Evolutionary conservation across 1,140 invertebrate genomes (phyloP), one percentile per base, ranked within the genome.

Genomic region (Macrosteles quadrilineatus): DNA sequence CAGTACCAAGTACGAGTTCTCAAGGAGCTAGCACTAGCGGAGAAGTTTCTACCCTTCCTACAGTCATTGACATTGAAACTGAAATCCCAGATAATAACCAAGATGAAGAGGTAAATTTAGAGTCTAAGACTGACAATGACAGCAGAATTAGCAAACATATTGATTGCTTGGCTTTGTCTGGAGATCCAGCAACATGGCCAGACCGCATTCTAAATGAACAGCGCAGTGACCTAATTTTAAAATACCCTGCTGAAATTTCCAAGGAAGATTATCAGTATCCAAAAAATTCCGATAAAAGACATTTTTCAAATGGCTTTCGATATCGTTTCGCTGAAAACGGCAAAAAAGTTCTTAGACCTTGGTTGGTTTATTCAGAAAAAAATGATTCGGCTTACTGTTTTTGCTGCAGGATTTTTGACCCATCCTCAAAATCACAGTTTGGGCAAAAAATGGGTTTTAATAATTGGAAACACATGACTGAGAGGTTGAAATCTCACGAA

Each of bases 191-290:
- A 55, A 55, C 19, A 55, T 55, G 50, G 23, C 23, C 50, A 55
- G 19, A 55, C 6, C 50, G 6, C 50, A 55, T 55, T 17, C 6
- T 40, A 40, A 40, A 40, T 40, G 36, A 40, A 17, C 36, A 40
- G 36, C 36, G 36, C 36, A 30, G 17, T 43, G 40, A 30, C 59
- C n/a, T 68, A 69, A 65, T 69, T 62, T 68, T 36, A 21, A 69
- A 57, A 69, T 45, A 75, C 73, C 31, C 67, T 82, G 23, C 53
- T 78, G 21, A 79, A 80, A 72, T 80, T 78, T 72, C 69, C 80
- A 29, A 55, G 23, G 50, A 55, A 55, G 50, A 55, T 55, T 55
- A 55, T 55, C 50, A 55, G 50, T 55, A 55, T 55, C 50, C 50
- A 55, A 55, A 55, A 55, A 11, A 55, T 55, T 21, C 23, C 9